Percentiles rank a stretch among this genome's conserved stretches.
phyloP scores from a whole-genome alignment of 1,140 invertebrate species.

The Conopomorpha cramerella region DNA sequence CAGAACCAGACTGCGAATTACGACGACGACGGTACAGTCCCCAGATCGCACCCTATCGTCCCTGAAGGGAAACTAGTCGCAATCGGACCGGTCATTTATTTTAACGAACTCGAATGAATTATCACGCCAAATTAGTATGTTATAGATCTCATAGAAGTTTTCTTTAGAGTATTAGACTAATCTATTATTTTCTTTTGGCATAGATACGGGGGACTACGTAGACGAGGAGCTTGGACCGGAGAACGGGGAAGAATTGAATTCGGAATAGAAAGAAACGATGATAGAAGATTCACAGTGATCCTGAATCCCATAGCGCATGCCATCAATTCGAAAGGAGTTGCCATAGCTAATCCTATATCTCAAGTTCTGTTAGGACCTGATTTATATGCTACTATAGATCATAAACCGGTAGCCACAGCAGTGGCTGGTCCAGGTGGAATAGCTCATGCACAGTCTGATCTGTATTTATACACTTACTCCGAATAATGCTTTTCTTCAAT shows the following conservation, averaged over 20 bases:
- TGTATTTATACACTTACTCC: too few species aligned
- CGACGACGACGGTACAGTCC: constrained; percentile 23
- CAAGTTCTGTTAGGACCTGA: constrained; percentile 54
- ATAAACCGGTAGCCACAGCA: constrained; percentile 69
- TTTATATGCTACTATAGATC: constrained; percentile 60
- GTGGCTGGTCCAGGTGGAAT: constrained; percentile 71
- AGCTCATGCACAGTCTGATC: constrained; percentile 70
- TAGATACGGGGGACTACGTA: neutral
- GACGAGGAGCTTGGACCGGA: neutral
- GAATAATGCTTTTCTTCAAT: too few species aligned
- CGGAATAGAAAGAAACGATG: constrained; percentile 17
- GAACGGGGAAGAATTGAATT: constrained; percentile 6
- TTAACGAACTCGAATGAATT: constrained; percentile 59
- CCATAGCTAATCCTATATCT: constrained; percentile 70
- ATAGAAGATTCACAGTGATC: constrained; percentile 43
- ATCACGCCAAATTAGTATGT: too few species aligned
- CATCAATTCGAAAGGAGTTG: constrained; percentile 64
- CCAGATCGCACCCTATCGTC: constrained; percentile 31
- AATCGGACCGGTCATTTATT: constrained; percentile 71
- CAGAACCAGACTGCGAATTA: constrained; percentile 30
- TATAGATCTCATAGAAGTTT: constrained; percentile 5
- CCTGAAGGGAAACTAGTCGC: constrained; percentile 68
- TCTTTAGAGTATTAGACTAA: constrained; percentile 2
- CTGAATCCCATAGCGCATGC: constrained; percentile 68
- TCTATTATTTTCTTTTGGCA: neutral